Base-by-base conservation (phyloP, 2,797 vertebrate genomes). In the Aphelocoma californica region DNA sequence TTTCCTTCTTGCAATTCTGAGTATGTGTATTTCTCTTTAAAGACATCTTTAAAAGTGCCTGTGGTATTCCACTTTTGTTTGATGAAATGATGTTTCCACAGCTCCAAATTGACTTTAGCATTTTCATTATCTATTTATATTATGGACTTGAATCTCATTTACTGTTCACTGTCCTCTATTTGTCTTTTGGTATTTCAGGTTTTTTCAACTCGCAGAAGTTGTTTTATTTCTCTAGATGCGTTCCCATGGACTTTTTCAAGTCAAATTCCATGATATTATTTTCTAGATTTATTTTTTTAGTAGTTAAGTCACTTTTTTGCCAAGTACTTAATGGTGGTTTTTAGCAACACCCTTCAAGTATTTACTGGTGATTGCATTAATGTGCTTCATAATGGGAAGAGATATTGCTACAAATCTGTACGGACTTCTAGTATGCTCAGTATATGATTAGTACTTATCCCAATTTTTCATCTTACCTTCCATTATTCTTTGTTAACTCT, bases 181-280 rank as follows among this genome's bases (percentile, higher is more conserved):
- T 96, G 81, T 96, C 91, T 97, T 95, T 93, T 92, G 88, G 77
- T 92, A 88, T 95, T 95, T 84, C 95, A 94, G 95, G 82, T 93
- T 93, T 96, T 96, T 92, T 88, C 92, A 95, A 28, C 85, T 92
- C 6, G 14, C 91, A 88, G 90, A 93, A 95, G 85, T 95, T 96
- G 81, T 92, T 96, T 96, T 94, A 70, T 96, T 96, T 95, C 87
- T 95, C 87, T 96, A 94, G 89, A 88, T 93, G 89, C 12, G 6
- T 93, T 93, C 56, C 71, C 20, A 29, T 73, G 77, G 94, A 92
- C 66, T 90, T 95, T 96, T 96, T 72, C 85, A 93, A 96, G 77
- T 94, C 87, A 95, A 92, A 92, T 91, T 70, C 42, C 64, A 84
- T 93, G 19, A 51, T 82, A 84, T 14, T 92, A 83, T 77, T 96